phyloP scores from a whole-genome alignment of 1,140 invertebrate species.

The Ceratina japonica region DNA sequence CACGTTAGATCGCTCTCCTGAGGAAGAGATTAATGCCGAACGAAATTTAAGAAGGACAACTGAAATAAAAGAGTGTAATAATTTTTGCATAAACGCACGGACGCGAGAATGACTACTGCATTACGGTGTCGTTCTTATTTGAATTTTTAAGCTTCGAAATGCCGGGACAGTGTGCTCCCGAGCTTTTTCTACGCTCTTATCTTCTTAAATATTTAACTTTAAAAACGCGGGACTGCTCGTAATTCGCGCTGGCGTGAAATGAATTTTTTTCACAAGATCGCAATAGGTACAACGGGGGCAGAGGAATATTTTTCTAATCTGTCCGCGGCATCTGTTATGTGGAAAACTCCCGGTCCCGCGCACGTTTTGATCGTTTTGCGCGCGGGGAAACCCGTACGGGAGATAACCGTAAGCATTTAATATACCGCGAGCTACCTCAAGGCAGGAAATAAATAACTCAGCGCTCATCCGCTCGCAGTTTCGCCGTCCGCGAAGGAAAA shows the following conservation, averaged over 20 bases:
- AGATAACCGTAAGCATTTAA: constrained; percentile 42
- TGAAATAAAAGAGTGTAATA: no score
- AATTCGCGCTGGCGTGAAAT: not conserved
- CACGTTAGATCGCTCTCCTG: no score
- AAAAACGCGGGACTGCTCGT: not conserved
- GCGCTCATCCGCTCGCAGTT: constrained; percentile 24
- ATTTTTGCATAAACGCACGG: no score
- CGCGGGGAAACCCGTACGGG: not conserved
- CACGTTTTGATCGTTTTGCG: constrained; percentile 20
- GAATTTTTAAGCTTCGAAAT: no score
- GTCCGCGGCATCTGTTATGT: constrained; percentile 15
- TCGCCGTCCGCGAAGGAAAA: not conserved
- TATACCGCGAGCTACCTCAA: constrained; percentile 35
- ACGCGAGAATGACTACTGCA: no score
- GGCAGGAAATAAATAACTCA: constrained; percentile 40
- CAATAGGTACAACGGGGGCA: not conserved
- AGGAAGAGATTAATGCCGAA: no score
- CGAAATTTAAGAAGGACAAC: no score
- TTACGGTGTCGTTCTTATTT: no score
- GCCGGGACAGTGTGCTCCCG: no score
- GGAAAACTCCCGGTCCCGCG: not conserved
- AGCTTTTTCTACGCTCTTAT: no score
- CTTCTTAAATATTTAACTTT: not conserved
- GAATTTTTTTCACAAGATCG: not conserved
- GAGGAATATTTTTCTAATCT: constrained; percentile 13